Evolutionary conservation across 64 coral and sea anemone genomes (phyloP), one percentile per base, ranked within the genome.

Genomic region (Montipora capricornis): DNA sequence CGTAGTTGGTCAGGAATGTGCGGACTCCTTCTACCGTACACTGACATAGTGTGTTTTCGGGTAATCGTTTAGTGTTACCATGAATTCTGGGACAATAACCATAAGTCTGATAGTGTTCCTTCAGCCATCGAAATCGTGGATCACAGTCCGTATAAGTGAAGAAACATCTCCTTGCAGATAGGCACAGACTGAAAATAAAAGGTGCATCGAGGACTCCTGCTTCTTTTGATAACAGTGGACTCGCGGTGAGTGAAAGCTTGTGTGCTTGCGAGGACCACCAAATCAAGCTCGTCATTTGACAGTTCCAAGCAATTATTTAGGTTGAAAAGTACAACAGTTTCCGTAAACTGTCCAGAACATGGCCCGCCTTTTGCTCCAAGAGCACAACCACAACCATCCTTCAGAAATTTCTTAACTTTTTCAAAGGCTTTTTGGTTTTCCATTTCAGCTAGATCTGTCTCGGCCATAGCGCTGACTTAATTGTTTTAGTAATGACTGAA

Each of bases 281-380:
- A 83, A 83, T 83, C 80, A 44, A 61, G 80, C 80, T 83, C 80
- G n/a, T 13, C 57, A 62, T 49, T 83, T 44, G 50, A 59, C 50
- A 83, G 80, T 61, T 83, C 80, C 50, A 44, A 20, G 57, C 80
- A 83, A 17, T 83, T 83, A 61, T 83, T 83, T 61, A 83, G 15
- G 52, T 83, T 83, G 59, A 44, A 59, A 64, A 74, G 71, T 26
- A 74, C 16, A 61, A 44, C 59, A 19, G 47, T 13, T 83, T 59
- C 80, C 13, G 58, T 59, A 64, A 83, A 83, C 17, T 59, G 80
- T 29, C 59, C 55, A 58, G 80, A 83, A 62, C 80, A 83, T 58
- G 80, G 50, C 4, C 59, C 16, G 57, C 57, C 49, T 59, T 83
- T 83, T 61, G 26, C 24, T 9, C 80, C 52, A 14, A 52, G 26